Conservation (phyloP, 2,113 vertebrate species). For the Atlantisia rogersi region DNA sequence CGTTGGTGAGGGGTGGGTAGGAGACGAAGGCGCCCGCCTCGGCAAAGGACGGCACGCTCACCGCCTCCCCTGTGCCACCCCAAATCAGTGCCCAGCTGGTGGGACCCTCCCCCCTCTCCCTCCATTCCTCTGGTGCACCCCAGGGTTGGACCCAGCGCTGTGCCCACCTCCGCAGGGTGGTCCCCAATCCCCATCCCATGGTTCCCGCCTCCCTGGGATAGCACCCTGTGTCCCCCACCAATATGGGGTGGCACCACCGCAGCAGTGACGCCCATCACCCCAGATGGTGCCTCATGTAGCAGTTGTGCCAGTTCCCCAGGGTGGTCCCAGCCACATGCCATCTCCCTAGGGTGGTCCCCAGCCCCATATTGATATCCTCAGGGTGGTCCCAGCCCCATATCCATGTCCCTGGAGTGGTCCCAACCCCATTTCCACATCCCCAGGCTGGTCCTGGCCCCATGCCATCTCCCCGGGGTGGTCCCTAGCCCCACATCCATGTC, state of each 20-base stretch:
- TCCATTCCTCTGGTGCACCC: neutral
- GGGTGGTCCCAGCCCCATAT: neutral
- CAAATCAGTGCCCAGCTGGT: neutral
- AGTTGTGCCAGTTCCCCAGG: neutral
- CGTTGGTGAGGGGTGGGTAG: slow-evolving; percentile 89
- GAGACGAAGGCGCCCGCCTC: slow-evolving; percentile 84
- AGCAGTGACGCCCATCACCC: neutral
- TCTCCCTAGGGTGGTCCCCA: no score
- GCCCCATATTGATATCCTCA: no score
- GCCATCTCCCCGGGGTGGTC: neutral
- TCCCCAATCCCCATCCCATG: no score
- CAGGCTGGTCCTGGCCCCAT: no score
- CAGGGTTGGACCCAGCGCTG: no score
- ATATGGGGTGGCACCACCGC: neutral
- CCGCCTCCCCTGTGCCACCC: slow-evolving; percentile 78
- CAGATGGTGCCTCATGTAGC: neutral
- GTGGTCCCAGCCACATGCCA: no score
- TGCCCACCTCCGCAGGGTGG: no score
- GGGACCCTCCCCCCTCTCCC: neutral
- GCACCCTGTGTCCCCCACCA: neutral
- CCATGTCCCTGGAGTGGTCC: neutral
- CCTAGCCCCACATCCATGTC: neutral
- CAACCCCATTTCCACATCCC: neutral
- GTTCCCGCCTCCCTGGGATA: neutral
- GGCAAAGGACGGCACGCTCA: slow-evolving; percentile 86